phyloP scores from a whole-genome alignment of 2,888 invertebrate genomes.

The Dynastes maya region DNA sequence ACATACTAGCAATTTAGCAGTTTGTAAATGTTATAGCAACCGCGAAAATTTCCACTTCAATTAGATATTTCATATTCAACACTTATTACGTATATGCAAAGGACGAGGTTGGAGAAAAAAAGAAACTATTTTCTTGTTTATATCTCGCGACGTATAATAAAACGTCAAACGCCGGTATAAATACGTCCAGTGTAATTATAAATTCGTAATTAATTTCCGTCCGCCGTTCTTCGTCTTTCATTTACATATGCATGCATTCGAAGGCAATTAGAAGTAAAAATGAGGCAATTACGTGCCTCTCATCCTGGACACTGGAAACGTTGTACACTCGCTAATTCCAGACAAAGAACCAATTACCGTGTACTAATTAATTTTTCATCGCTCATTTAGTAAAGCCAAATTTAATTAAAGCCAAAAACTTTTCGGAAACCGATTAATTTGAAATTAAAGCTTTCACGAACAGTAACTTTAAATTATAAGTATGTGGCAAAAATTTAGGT shows the following conservation, averaged over 20 bases:
- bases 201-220: conserved; percentile 12
- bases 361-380: conserved; percentile 43
- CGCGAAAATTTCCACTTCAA: too few species aligned
- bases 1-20: too few species aligned
- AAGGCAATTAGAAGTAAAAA: conserved; percentile 22
- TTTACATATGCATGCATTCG: conserved; percentile 25
- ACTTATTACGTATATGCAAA: too few species aligned
- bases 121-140: too few species aligned
- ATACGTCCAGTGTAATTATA: not conserved
- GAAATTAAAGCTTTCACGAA: not conserved
- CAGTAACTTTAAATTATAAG: not conserved
- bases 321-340: conserved; percentile 17
- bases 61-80: too few species aligned
- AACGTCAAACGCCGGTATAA: too few species aligned
- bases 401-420: conserved; percentile 33
- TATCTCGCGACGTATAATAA: too few species aligned
- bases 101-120: too few species aligned
- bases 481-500: not conserved
- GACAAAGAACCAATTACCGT: conserved; percentile 37
- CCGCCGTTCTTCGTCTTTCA: not conserved
- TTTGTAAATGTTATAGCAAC: not conserved
- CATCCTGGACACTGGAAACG: conserved; percentile 9
- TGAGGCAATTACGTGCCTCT: conserved; percentile 23
- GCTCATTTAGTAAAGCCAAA: conserved; percentile 36
- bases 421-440: conserved; percentile 10